These are phyloP conservation scores for Hermetia illucens DNA, from an alignment of 1,140 invertebrate species.

Conservation along the genomic window DNA sequence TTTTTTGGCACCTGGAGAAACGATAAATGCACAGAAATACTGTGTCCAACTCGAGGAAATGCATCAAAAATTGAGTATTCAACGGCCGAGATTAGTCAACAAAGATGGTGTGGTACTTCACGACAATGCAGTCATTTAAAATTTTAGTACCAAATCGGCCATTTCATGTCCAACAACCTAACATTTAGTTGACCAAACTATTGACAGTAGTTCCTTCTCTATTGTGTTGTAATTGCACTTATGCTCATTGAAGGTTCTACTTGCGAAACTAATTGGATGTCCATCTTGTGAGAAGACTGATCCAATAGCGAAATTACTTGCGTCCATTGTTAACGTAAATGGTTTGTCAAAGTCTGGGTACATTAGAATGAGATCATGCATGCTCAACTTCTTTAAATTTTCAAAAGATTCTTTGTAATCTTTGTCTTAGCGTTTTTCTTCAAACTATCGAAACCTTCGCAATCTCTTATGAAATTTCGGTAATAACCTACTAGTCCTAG, in stretches of 20 bases:
- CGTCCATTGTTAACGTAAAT: neutral
- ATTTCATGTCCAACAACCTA: too few species aligned
- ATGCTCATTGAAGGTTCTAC: neutral
- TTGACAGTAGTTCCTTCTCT: neutral
- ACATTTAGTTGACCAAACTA: neutral
- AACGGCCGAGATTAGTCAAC: too few species aligned
- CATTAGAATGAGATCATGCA: neutral
- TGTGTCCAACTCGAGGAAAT: too few species aligned
- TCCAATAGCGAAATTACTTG: neutral
- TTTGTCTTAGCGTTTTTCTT: neutral
- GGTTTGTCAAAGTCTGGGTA: neutral
- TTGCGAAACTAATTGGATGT: neutral
- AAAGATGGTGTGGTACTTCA: too few species aligned
- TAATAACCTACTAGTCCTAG: neutral
- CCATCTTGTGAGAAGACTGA: neutral
- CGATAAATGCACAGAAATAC: too few species aligned
- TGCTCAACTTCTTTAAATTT: neutral
- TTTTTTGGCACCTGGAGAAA: too few species aligned
- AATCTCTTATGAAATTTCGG: neutral
- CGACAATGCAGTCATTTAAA: too few species aligned
- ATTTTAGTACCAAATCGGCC: too few species aligned
- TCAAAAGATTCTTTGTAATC: neutral
- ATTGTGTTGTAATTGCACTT: neutral
- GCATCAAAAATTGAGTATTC: too few species aligned
- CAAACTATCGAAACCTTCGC: too few species aligned